A percentile compares a stretch with the other conserved stretches of the same genome.
Conservation (phyloP, 2,888 invertebrate species). For the Tenthredo scrophulariae region DNA sequence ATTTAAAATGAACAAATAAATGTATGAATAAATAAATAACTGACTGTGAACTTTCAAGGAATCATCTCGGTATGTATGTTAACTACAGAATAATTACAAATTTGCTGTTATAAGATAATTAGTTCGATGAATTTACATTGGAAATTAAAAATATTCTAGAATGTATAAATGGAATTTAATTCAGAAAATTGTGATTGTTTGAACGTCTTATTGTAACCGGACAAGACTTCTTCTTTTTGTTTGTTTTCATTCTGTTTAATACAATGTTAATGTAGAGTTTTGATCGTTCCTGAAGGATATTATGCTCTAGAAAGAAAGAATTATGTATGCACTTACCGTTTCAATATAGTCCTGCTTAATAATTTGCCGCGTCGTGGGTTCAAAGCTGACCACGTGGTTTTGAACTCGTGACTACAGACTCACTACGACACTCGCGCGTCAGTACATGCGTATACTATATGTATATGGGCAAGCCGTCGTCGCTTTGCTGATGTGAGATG, state of each 20-base stretch:
- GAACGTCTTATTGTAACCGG: neutral
- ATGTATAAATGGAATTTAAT: neutral
- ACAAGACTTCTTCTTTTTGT: neutral
- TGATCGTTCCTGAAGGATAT: neutral
- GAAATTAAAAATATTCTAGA: neutral
- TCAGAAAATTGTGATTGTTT: neutral
- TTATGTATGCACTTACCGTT: constrained; percentile 26
- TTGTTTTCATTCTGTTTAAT: neutral
- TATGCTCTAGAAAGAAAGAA: neutral
- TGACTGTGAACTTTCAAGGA: too few relatives aligned
- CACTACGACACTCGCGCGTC: neutral
- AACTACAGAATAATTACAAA: too few relatives aligned
- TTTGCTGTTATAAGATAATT: too few relatives aligned
- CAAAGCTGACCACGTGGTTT: constrained; percentile 7
- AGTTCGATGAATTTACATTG: constrained; percentile 3
- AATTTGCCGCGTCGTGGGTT: neutral
- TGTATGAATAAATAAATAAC: too few relatives aligned
- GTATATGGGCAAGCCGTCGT: neutral
- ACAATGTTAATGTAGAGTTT: neutral
- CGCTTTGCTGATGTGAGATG: neutral
- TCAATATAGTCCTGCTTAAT: neutral
- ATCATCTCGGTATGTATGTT: too few relatives aligned
- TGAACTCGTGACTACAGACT: neutral
- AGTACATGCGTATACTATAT: neutral
- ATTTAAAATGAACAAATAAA: too few relatives aligned